Base-by-base conservation (phyloP, 2,797 vertebrate genomes). In the Octomys mimax region DNA sequence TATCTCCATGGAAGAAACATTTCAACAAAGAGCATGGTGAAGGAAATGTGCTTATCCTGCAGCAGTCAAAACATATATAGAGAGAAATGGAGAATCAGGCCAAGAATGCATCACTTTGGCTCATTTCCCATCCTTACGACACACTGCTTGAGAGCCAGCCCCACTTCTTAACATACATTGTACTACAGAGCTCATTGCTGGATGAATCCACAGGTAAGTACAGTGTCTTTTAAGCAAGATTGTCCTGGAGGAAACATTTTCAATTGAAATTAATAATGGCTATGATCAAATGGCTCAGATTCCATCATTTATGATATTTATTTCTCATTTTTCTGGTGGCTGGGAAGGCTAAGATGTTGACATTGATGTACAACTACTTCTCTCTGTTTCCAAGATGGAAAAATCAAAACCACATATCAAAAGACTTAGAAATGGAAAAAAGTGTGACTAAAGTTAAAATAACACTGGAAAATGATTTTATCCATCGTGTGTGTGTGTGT, bases 301-400 rank as follows among this genome's bases (percentile, higher is more conserved):
- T n/a, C 19, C 49, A 6, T n/a, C 33, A 75, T 64, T 71, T 64
- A 33, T n/a, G 6, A 6, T 66, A 61, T 18, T 39, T 16, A 14
- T 54, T 54, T 77, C 5, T 57, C 11, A n/a, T 5, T 36, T 31
- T 49, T 57, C 84, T 26, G 49, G 5, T 57, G 14, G 0, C 22
- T n/a, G n/a, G 21, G 21, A 83, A 82, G 28, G 2, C 26, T 39
- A 22, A 14, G 14, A 0, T 57, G 42, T 5, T 19, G 14, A 8
- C 26, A 26, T 1, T 31, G 6, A 26, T 26, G 5, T 26, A 11
- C 14, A 6, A 59, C 18, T 4, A 2, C 3, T 24, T 13, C 11
- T 26, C 8, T 54, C 82, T 61, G 6, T 2, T 59, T 70, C 64
- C 24, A 70, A 26, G 36, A n/a, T 31, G 36, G 31, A 4, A 11